A percentile compares a stretch with the other conserved stretches of the same genome.
Conservation (phyloP, 2,113 vertebrate species). For the Garra rufa region DNA sequence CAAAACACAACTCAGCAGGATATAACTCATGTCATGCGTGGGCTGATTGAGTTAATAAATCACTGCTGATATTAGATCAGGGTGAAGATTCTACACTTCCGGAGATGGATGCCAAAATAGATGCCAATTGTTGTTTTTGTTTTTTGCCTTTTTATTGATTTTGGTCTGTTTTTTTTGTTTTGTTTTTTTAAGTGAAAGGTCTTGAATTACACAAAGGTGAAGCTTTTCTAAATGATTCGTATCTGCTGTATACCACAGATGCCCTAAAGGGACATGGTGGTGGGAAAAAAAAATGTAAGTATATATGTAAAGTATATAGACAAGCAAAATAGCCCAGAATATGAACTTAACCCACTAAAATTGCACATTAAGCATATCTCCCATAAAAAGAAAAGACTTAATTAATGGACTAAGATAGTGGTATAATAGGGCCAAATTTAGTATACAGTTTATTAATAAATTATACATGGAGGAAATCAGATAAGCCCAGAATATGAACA, state of each 20-base stretch:
- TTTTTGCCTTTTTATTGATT: background rate
- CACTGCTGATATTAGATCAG: background rate
- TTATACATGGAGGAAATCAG: no score
- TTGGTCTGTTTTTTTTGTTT: background rate
- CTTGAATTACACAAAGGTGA: background rate
- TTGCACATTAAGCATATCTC: no score
- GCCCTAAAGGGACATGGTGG: no score
- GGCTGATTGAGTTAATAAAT: slow-evolving; percentile 17
- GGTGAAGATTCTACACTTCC: background rate
- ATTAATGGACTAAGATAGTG: no score
- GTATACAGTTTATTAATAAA: no score
- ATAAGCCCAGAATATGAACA: no score
- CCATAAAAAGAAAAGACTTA: no score
- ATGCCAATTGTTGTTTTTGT: background rate
- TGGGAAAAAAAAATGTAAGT: no score
- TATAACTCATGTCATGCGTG: slow-evolving; percentile 25
- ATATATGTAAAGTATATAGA: no score
- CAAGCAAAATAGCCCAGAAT: no score
- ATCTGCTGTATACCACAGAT: background rate
- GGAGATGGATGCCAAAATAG: background rate
- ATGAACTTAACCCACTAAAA: no score
- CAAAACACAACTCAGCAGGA: slow-evolving; percentile 50
- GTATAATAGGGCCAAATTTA: no score
- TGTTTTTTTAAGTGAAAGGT: background rate
- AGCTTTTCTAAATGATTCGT: background rate